These are phyloP conservation scores for Sipha maydis DNA, from an alignment of 2,888 invertebrate genomes.

Conservation along the genomic window DNA sequence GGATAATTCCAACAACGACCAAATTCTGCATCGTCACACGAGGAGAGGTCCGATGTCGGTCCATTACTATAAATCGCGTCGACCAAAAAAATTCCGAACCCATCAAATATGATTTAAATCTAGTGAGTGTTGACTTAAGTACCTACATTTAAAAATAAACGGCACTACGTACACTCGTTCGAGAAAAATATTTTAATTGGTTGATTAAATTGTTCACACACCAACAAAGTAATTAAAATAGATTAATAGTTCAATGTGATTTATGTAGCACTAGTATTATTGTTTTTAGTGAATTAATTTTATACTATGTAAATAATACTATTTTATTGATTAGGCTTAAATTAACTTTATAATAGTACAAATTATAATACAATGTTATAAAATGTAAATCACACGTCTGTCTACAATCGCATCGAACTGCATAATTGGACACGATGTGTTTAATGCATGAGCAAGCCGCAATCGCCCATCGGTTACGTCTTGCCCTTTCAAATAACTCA, in stretches of 20 bases:
- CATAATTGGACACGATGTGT: too few relatives aligned
- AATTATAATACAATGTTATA: too few relatives aligned
- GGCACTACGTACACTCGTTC: neutral
- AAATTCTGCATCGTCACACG: neutral
- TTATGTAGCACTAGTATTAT: neutral
- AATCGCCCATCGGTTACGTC: too few relatives aligned
- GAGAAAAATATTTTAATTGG: neutral
- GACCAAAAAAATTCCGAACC: constrained; percentile 19
- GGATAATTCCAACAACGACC: constrained; percentile 17
- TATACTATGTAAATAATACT: too few relatives aligned
- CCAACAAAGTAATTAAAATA: neutral
- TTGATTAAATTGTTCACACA: neutral
- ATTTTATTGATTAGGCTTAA: too few relatives aligned
- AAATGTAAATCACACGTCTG: too few relatives aligned
- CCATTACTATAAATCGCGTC: constrained; percentile 19
- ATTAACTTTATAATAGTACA: too few relatives aligned
- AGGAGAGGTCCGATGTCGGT: constrained; percentile 19
- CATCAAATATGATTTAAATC: neutral
- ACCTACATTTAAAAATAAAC: constrained; percentile 13
- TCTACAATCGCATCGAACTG: too few relatives aligned
- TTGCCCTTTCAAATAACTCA: too few relatives aligned
- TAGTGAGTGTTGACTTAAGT: neutral
- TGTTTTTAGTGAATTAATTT: too few relatives aligned
- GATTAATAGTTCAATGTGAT: neutral
- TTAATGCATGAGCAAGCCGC: too few relatives aligned